phyloP scores from a whole-genome alignment of 2,888 invertebrate genomes.

The Dorcus hopei region DNA sequence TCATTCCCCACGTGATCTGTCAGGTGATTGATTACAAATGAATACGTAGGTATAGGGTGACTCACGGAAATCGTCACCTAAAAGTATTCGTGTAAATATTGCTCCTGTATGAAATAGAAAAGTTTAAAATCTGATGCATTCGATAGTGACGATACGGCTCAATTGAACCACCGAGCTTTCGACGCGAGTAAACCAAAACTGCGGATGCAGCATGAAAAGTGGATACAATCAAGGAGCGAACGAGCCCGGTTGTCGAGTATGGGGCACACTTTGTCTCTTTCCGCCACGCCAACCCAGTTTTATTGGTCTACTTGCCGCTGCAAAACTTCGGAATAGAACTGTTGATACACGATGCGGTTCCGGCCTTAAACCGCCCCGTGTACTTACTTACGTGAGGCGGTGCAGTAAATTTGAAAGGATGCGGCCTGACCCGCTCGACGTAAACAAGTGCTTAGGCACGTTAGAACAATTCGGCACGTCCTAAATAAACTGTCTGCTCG shows the following conservation, averaged over 20 bases:
- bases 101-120: too few species aligned
- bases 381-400: background rate
- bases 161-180: too few species aligned
- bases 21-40: too few species aligned
- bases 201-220: background rate
- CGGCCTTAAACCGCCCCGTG: slow-evolving; percentile 23
- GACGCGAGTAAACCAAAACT: too few species aligned
- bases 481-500: background rate
- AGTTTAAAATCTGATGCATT: too few species aligned
- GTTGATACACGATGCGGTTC: slow-evolving; percentile 33
- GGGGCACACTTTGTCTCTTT: background rate
- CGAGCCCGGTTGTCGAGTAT: background rate
- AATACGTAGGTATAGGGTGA: too few species aligned
- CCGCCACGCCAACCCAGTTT: slow-evolving; percentile 15
- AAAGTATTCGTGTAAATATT: too few species aligned
- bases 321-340: slow-evolving; percentile 19
- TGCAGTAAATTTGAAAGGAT: slow-evolving; percentile 26
- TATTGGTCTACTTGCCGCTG: slow-evolving; percentile 10
- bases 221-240: background rate
- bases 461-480: background rate
- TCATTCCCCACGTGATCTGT: too few species aligned
- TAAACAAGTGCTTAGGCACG: slow-evolving; percentile 9
- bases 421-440: slow-evolving; percentile 15
- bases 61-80: too few species aligned
- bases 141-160: too few species aligned